A percentile compares a stretch with the other conserved stretches of the same genome.
Evolutionary conservation across 1,140 invertebrate genomes (phyloP).

Genomic region (Heliconius eleuchia): DNA sequence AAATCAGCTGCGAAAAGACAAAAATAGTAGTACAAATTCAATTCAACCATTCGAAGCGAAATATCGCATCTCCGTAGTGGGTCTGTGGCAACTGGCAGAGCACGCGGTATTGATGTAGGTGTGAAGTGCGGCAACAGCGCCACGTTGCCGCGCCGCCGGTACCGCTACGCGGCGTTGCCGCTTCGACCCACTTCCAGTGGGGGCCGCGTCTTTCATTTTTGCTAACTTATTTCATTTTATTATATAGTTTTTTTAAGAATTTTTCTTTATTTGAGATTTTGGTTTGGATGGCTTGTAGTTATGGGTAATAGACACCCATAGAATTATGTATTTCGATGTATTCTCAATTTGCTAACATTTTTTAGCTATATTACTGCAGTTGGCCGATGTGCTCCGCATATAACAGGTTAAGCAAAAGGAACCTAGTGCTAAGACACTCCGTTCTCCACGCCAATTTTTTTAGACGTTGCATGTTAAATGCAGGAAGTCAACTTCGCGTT

Average conservation of each 20-base stretch:
- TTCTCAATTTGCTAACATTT: no score
- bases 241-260: conserved; percentile 36
- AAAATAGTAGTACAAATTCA: background rate
- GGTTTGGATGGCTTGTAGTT: no score
- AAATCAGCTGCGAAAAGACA: no score
- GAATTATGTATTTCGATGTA: no score
- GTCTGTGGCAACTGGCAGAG: conserved; percentile 13
- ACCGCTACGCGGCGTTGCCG: conserved; percentile 71
- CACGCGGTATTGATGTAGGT: conserved; percentile 50
- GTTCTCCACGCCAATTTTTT: no score
- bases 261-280: background rate
- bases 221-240: conserved; percentile 44
- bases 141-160: conserved; percentile 48
- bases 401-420: no score
- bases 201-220: conserved; percentile 53
- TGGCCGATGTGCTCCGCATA: no score
- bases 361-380: no score
- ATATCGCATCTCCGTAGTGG: background rate
- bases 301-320: no score
- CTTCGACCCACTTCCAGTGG: conserved; percentile 63
- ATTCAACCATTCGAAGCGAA: background rate
- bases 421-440: no score
- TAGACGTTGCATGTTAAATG: no score
- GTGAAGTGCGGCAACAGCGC: conserved; percentile 44
- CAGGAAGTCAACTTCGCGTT: no score